Conservation (phyloP, 2,797 vertebrate genomes). For the Cossypha dichroa region DNA sequence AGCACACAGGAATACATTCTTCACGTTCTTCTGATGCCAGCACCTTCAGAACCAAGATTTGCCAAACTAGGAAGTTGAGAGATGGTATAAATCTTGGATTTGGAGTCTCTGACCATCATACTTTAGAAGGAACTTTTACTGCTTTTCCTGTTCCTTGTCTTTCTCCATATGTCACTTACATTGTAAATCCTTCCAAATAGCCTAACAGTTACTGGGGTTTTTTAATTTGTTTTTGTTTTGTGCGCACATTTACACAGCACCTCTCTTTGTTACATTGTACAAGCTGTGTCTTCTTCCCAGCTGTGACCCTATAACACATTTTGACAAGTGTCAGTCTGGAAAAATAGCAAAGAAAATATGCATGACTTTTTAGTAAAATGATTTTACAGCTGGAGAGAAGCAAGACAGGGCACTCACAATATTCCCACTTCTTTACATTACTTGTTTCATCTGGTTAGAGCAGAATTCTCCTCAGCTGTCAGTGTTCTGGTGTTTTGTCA, state of each 20-base stretch:
- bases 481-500: background rate
- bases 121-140: background rate
- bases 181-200: background rate
- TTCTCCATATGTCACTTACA: background rate
- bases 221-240: background rate
- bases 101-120: background rate
- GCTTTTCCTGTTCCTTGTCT: background rate
- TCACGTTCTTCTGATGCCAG: background rate
- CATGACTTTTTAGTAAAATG: background rate
- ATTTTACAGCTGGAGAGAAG: background rate
- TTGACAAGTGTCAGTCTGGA: background rate
- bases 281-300: background rate
- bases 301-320: background rate
- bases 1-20: background rate
- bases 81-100: background rate
- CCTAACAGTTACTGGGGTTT: accelerated
- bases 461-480: background rate
- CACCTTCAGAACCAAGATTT: background rate
- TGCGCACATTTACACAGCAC: background rate
- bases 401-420: background rate
- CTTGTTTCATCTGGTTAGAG: background rate
- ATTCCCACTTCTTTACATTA: background rate
- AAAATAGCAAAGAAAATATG: background rate
- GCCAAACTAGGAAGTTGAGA: background rate
- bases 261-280: background rate